Evolutionary conservation across 92 coral and sea anemone species (phyloP).

Genomic region (Montipora capitata): DNA sequence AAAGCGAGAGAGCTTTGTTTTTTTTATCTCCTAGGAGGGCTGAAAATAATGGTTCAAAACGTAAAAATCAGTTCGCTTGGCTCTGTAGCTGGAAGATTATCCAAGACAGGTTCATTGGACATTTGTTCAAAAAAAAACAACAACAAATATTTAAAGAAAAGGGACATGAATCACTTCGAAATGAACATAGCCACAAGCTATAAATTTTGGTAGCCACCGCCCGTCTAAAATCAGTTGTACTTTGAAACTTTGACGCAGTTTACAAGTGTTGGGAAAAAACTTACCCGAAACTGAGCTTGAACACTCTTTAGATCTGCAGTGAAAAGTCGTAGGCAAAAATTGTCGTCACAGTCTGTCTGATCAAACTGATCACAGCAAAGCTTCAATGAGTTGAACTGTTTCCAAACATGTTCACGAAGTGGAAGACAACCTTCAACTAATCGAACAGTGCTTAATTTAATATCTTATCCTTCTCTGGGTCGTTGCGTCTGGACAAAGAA

Average conservation of each 20-base stretch:
- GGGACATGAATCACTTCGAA: background rate
- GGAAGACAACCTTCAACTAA: constrained; percentile 25
- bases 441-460: background rate
- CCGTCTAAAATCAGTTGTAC: background rate
- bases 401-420: background rate
- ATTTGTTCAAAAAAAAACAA: background rate
- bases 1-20: too few species aligned
- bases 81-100: background rate
- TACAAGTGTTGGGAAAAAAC: background rate
- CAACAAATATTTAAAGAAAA: background rate
- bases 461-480: constrained; percentile 22
- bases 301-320: background rate
- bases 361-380: background rate
- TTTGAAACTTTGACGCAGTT: background rate
- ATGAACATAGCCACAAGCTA: background rate
- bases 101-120: background rate
- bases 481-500: constrained; percentile 15
- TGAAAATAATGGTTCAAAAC: too few species aligned
- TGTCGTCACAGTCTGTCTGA: background rate
- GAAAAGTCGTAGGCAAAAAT: background rate
- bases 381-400: background rate
- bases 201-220: constrained; percentile 25
- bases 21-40: too few species aligned
- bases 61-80: background rate
- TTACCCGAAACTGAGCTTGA: constrained; percentile 7